Evolutionary conservation across 1,140 invertebrate genomes (phyloP), one percentile per base, ranked within the genome.

Genomic region (Lasaia peninsularis): DNA sequence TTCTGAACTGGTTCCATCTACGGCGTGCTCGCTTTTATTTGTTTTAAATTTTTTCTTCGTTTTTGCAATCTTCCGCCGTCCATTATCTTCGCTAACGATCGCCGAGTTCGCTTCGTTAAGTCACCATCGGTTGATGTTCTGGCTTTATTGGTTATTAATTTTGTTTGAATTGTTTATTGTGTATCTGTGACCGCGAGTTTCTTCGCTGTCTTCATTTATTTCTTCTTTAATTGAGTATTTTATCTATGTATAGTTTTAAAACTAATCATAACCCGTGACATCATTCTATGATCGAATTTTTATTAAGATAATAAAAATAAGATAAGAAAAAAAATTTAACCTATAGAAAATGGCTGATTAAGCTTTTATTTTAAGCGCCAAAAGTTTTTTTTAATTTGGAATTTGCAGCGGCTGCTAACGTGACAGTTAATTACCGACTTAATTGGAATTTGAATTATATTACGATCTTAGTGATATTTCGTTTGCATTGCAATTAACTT

Each of bases 31-130:
- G 50, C 72, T 88, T 86, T 86, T 82, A 86, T 88, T 88, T 79
- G 72, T 88, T 80, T 88, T 77, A 74, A 76, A 78, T 75, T 85
- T 82, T 86, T 88, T 76, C 62, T 80, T 73, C 52, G 84, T 88
- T 88, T 86, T 78, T 78, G 78, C 77, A 83, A 84, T 81, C 80
- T 76, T 65, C 62, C 53, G 63, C 58, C 65, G 59, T 67, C 75
- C 77, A 81, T 86, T 86, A 86, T 86, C 80, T 72, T 60, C 52
- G 68, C 66, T 78, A 83, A 86, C 80, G 76, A 86, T 86, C 80
- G 69, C 24, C 44, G 57, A 53, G 65, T 73, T 58, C 57, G 68
- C 71, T 76, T 80, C 79, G 73, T 78, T 82, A 78, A 78, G 70
- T 69, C 66, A 67, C 66, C 66, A 68, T n/a, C n/a, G 72, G 75